phyloP scores from a whole-genome alignment of 1,140 invertebrate genomes.

The Episyrphus balteatus region DNA sequence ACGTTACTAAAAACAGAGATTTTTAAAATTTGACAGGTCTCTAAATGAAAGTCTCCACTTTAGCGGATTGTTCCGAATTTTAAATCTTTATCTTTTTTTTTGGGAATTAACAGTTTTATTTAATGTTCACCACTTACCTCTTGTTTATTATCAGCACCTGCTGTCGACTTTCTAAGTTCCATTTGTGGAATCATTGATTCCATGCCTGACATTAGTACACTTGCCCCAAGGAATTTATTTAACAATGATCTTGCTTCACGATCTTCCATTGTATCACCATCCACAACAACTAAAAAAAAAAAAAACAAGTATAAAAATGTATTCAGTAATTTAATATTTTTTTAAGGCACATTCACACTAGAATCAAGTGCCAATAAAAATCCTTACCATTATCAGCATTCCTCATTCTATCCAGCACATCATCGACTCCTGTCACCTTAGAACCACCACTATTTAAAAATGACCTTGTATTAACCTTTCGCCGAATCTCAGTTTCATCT shows the following conservation, averaged over 20 bases:
- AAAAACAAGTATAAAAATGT: neutral
- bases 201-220: constrained; percentile 54
- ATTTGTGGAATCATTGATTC: constrained; percentile 23
- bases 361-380: neutral
- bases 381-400: constrained; percentile 53
- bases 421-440: constrained; percentile 57
- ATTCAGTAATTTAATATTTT: neutral
- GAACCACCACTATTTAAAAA: constrained; percentile 54
- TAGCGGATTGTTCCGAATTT: too few species aligned
- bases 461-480: constrained; percentile 31
- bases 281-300: constrained; percentile 41
- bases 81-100: too few species aligned
- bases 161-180: neutral
- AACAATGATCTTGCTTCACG: constrained; percentile 57
- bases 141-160: neutral
- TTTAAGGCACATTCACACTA: neutral
- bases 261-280: constrained; percentile 51
- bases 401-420: constrained; percentile 61
- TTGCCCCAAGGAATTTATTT: constrained; percentile 68
- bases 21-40: too few species aligned
- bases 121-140: neutral
- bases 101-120: too few species aligned
- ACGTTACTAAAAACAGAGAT: too few species aligned
- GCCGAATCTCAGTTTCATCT: constrained; percentile 27
- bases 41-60: too few species aligned